phyloP scores from a whole-genome alignment of 2,888 invertebrate genomes.

The Autographa gamma region DNA sequence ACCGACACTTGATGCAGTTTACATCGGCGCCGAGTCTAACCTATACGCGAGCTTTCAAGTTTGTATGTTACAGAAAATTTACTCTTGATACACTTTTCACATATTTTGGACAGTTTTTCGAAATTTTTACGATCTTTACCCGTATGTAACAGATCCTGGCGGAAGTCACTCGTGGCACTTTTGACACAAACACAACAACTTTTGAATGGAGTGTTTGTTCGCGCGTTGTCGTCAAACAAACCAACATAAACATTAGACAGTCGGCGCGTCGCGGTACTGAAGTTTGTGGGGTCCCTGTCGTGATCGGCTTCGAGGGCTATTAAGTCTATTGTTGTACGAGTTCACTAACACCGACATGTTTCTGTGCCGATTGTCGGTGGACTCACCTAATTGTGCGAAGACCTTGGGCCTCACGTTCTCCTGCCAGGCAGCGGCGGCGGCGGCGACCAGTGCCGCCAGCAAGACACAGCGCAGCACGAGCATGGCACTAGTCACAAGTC shows the following conservation, averaged over 20 bases:
- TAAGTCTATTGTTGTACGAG: constrained; percentile 78
- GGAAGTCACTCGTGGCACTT: constrained; percentile 67
- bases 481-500: constrained; percentile 88
- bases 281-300: constrained; percentile 67
- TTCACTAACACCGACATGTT: constrained; percentile 75
- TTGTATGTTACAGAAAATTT: constrained; percentile 12
- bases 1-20: constrained; percentile 15
- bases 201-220: constrained; percentile 79
- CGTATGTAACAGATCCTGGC: constrained; percentile 57
- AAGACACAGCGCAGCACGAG: constrained; percentile 85
- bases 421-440: constrained; percentile 93
- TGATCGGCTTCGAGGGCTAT: constrained; percentile 71
- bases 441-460: constrained; percentile 88
- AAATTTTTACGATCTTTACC: constrained; percentile 55
- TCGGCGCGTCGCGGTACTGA: constrained; percentile 62
- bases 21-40: constrained; percentile 32
- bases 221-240: constrained; percentile 83
- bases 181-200: constrained; percentile 78
- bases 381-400: constrained; percentile 97
- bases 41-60: constrained; percentile 25
- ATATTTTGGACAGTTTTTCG: constrained; percentile 13
- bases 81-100: constrained; percentile 18
- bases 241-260: constrained; percentile 81
- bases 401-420: constrained; percentile 97
- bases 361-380: constrained; percentile 66